A percentile compares a stretch with the other conserved stretches of the same genome.
These are phyloP conservation scores for Mesoligia furuncula DNA, from an alignment of 2,888 invertebrate genomes.

Conservation along the genomic window DNA sequence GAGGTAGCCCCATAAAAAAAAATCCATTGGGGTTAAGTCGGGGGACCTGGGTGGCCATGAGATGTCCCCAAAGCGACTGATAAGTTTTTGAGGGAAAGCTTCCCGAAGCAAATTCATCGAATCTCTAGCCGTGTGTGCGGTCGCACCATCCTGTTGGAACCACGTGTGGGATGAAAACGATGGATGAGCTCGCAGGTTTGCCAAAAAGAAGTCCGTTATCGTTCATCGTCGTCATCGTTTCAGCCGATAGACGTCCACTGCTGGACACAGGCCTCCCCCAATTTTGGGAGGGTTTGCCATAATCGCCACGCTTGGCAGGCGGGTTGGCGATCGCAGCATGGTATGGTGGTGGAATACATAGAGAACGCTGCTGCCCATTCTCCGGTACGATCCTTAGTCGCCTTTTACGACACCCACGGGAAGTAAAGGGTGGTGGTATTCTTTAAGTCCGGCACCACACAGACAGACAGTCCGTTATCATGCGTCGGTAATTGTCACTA, in stretches of 20 bases:
- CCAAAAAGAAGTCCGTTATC: neutral
- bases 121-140: neutral
- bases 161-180: constrained; percentile 3
- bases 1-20: neutral
- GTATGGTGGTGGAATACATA: too few relatives aligned
- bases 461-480: neutral
- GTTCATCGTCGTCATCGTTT: too few relatives aligned
- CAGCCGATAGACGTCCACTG: too few relatives aligned
- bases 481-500: neutral
- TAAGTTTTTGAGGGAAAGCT: neutral
- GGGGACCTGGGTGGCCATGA: neutral
- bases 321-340: too few relatives aligned
- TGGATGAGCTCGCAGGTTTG: neutral
- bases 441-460: too few relatives aligned
- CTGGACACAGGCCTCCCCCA: too few relatives aligned
- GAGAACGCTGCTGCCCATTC: too few relatives aligned
- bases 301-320: too few relatives aligned
- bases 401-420: too few relatives aligned
- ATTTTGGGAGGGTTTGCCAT: too few relatives aligned
- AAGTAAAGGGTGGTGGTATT: too few relatives aligned
- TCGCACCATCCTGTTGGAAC: constrained; percentile 5
- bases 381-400: too few relatives aligned
- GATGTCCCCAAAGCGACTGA: constrained; percentile 5
- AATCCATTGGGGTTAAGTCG: neutral
- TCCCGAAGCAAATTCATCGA: neutral